phyloP scores from a whole-genome alignment of 2,888 invertebrate genomes.

The Monochamus alternatus region DNA sequence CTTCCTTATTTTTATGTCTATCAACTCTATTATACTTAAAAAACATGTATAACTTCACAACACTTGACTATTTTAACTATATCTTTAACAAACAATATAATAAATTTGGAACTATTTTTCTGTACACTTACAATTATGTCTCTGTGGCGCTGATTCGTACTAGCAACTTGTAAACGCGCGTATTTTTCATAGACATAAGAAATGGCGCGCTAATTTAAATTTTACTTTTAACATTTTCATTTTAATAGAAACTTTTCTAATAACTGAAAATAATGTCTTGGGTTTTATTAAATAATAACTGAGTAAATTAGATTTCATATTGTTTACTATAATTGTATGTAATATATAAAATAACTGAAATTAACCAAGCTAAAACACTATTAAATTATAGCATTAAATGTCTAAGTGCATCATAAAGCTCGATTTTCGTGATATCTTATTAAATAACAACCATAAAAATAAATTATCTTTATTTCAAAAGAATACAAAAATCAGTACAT shows the following conservation, averaged over 20 bases:
- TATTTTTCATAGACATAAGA: conserved; percentile 63
- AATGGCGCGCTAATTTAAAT: conserved; percentile 64
- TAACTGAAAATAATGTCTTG: no score
- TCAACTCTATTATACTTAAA: conserved; percentile 40
- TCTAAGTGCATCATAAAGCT: no score
- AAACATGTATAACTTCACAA: background rate
- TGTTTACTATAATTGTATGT: no score
- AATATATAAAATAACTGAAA: no score
- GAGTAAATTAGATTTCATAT: no score
- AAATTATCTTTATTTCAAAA: background rate
- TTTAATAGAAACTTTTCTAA: no score
- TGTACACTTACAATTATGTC: conserved; percentile 63
- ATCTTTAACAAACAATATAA: conserved; percentile 36
- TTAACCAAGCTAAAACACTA: no score
- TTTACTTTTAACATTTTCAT: background rate
- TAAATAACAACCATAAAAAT: background rate
- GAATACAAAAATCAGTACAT: background rate
- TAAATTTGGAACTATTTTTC: conserved; percentile 67
- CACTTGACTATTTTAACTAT: background rate
- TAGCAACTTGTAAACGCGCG: conserved; percentile 66
- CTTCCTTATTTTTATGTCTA: conserved; percentile 33
- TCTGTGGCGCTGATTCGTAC: conserved; percentile 65
- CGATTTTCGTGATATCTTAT: background rate
- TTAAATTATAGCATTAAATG: no score
- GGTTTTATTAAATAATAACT: no score